phyloP scores from a whole-genome alignment of 2,113 vertebrate species.

The Hippocampus barbouri region DNA sequence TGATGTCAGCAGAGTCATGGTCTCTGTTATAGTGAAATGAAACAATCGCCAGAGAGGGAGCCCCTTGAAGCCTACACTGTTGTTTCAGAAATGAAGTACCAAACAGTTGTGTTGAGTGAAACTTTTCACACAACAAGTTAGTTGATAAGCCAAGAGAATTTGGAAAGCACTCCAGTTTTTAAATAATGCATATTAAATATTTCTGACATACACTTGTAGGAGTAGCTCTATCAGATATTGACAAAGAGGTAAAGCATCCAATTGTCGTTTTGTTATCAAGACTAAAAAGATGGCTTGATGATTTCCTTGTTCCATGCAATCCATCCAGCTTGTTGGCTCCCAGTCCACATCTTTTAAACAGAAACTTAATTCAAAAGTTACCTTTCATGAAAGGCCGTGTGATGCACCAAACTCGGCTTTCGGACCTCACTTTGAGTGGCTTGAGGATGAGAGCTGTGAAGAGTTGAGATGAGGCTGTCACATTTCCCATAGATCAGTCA shows the following conservation, averaged over 20 bases:
- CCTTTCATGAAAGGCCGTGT: conserved; percentile 20
- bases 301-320: not conserved
- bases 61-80: not conserved
- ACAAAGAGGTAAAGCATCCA: not conserved
- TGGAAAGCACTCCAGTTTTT: not conserved
- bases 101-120: not conserved
- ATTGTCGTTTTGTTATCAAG: not conserved
- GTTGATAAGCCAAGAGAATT: not conserved
- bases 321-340: not conserved
- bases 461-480: conserved; percentile 75
- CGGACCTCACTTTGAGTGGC: conserved; percentile 52
- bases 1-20: too few species aligned
- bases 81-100: not conserved
- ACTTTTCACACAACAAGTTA: not conserved
- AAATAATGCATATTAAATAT: not conserved
- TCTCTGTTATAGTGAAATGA: not conserved
- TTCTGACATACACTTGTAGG: not conserved
- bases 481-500: conserved; percentile 71
- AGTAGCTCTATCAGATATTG: not conserved
- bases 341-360: conserved; percentile 14
- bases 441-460: conserved; percentile 71
- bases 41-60: not conserved
- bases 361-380: conserved; percentile 18
- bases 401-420: conserved; percentile 41
- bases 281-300: not conserved